Evolutionary conservation across 2,888 invertebrate species (phyloP).

Genomic region (Parnassius glacialis): DNA sequence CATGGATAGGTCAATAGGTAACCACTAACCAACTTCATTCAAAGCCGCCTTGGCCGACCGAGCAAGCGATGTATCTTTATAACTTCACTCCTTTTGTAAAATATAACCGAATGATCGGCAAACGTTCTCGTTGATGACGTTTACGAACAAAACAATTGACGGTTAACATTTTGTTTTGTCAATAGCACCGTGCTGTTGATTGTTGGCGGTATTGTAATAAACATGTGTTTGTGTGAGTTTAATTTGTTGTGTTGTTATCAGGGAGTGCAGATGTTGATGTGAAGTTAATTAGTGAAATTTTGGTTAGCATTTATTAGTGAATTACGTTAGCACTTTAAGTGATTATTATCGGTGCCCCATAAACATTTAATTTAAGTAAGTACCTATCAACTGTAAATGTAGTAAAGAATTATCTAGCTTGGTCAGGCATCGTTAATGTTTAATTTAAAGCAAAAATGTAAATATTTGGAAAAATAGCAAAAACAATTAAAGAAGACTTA

Average conservation of each 20-base stretch:
- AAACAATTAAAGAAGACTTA: too few species aligned
- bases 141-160: conserved; percentile 54
- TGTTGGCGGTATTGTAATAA: conserved; percentile 30
- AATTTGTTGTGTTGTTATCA: conserved; percentile 42
- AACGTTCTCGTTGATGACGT: conserved; percentile 59
- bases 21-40: conserved; percentile 66
- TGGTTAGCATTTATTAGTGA: conserved; percentile 31
- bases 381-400: background rate
- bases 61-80: conserved; percentile 37
- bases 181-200: conserved; percentile 47
- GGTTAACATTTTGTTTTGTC: conserved; percentile 67
- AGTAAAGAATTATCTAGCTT: background rate
- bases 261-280: conserved; percentile 34
- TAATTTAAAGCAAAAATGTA: too few species aligned
- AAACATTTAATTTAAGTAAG: conserved; percentile 10
- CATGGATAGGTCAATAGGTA: conserved; percentile 45
- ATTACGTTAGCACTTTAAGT: conserved; percentile 35
- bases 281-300: conserved; percentile 22
- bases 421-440: too few species aligned
- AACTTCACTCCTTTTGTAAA: conserved; percentile 64
- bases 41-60: conserved; percentile 48
- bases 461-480: too few species aligned
- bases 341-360: background rate
- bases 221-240: conserved; percentile 26
- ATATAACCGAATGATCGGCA: conserved; percentile 58